Evolutionary conservation across 1,140 invertebrate genomes (phyloP), one percentile per base, ranked within the genome.

Genomic region (Notospermus geniculatus): DNA sequence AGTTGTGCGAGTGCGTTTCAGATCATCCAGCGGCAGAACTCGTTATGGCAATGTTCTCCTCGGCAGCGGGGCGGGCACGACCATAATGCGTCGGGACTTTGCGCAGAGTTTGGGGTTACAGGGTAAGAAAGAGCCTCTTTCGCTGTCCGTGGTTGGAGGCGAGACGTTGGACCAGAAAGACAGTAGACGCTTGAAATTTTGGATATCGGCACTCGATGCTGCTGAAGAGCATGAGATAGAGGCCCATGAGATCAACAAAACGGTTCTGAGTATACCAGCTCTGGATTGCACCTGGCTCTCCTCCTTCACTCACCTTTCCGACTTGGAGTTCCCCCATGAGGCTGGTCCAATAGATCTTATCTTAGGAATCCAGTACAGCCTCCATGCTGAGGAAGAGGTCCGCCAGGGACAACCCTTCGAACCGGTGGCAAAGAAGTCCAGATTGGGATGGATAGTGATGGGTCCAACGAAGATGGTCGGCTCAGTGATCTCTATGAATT

Each of bases 161-260:
- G 11, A 57, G 4, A 27, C 28, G 19, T n/a, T 57, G 15, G 13
- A 23, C 7, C 54, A 57, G 23, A 32, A 7, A 19, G 7, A 57
- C 36, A 57, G 54, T n/a, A 27, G 54, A 36, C 29, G 54, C 15
- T 9, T 57, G 11, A 57, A 57, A 9, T 57, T 57, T 19, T 28
- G 29, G 28, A 57, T 57, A 4, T 29, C 29, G 2, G 11, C 54
- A 57, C 36, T 57, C n/a, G 17, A 41, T 36, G 54, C 27, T 9
- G 54, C 19, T 17, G 28, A 57, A 41, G 54, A 57, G 54, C 23
- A 17, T 19, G 29, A 32, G 15, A 41, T 57, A 57, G 54, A 57
- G 36, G 54, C 54, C 23, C 30, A 57, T 57, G 54, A 57, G 23
- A n/a, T 57, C 1, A 29, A 57, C 36, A 32, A n/a, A 19, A 57